A percentile compares a stretch with the other conserved stretches of the same genome.
Evolutionary conservation across 2,113 vertebrate species (phyloP).

Genomic region (Xiphophorus couchianus): DNA sequence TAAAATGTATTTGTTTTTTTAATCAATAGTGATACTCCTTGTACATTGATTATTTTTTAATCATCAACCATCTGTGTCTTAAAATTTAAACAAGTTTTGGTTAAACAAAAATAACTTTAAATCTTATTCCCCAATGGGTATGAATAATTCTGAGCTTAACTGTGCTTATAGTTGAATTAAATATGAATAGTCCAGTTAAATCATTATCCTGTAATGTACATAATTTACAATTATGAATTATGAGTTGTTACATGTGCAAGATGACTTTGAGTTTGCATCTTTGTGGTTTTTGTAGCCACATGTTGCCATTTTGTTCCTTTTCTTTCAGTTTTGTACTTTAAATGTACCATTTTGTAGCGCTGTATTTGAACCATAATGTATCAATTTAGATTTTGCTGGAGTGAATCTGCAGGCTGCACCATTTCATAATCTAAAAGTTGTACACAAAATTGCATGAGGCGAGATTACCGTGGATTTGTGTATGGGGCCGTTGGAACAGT

Average conservation of each 20-base stretch:
- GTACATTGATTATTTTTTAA: no score
- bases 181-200: not conserved
- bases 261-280: not conserved
- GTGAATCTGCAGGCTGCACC: not conserved
- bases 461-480: not conserved
- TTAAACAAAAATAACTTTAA: no score
- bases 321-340: not conserved
- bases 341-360: not conserved
- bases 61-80: no score
- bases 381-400: not conserved
- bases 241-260: not conserved
- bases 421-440: not conserved
- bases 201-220: not conserved
- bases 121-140: no score
- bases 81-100: no score
- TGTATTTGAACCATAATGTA: not conserved
- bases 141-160: not conserved
- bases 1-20: no score
- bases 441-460: no score
- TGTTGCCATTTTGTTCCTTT: no score
- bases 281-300: not conserved
- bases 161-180: not conserved
- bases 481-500: not conserved
- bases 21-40: no score
- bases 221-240: not conserved